Conservation (phyloP, 2,113 vertebrate genomes). For the Amphilophus citrinellus region DNA sequence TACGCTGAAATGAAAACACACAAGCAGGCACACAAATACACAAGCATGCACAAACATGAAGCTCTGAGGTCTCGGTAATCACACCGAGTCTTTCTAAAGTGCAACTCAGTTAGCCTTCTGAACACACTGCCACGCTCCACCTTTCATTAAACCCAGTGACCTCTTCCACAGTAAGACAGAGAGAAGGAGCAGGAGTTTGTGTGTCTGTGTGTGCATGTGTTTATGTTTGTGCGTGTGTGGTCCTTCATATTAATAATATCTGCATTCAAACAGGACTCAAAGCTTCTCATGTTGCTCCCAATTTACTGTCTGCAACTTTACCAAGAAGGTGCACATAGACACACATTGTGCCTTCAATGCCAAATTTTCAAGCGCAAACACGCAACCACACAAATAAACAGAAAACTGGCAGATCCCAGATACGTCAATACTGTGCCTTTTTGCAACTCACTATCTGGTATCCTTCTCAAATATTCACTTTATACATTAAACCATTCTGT, state of each 20-base stretch:
- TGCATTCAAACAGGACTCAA: constrained; percentile 65
- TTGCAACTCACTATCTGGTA: constrained; percentile 6
- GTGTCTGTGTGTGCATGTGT: neutral
- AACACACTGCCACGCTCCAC: constrained; percentile 68
- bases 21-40: constrained; percentile 17
- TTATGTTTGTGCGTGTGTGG: constrained; percentile 9
- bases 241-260: constrained; percentile 65
- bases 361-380: constrained; percentile 23
- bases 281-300: constrained; percentile 31
- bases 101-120: constrained; percentile 56
- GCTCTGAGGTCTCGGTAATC: constrained; percentile 72
- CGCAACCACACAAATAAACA: constrained; percentile 42
- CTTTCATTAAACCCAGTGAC: constrained; percentile 75
- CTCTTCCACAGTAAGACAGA: constrained; percentile 43
- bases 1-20: constrained; percentile 33
- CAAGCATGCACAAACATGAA: constrained; percentile 41
- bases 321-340: constrained; percentile 12
- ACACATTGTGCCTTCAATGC: constrained; percentile 14
- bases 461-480: constrained; percentile 2
- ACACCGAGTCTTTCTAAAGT: constrained; percentile 65
- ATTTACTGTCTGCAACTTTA: constrained; percentile 47
- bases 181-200: neutral
- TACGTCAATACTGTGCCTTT: constrained; percentile 15
- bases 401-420: constrained; percentile 9
- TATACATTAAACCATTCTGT: neutral